A percentile compares a stretch with the other conserved stretches of the same genome.
phyloP scores from a whole-genome alignment of 2,797 vertebrate genomes.

The Enteromius paludinosus region DNA sequence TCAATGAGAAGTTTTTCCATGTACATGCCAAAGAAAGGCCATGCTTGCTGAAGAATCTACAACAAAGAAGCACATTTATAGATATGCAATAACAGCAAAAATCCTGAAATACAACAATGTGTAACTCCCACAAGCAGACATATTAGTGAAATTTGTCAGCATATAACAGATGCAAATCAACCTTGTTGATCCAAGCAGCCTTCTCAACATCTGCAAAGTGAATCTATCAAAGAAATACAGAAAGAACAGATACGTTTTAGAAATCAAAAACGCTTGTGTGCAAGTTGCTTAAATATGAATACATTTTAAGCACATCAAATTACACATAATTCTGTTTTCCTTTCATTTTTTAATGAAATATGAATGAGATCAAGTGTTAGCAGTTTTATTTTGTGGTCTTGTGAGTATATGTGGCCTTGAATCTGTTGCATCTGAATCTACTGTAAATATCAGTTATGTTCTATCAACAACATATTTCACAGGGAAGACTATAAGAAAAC shows the following conservation, averaged over 20 bases:
- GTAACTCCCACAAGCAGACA: background rate
- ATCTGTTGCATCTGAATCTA: background rate
- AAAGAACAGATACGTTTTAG: conserved; percentile 2
- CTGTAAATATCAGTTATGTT: background rate
- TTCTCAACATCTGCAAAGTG: conserved; percentile 91
- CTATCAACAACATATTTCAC: background rate
- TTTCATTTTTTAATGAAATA: background rate
- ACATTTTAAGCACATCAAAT: background rate
- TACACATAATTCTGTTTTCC: background rate
- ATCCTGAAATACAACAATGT: background rate
- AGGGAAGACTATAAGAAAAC: background rate
- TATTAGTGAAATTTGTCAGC: background rate
- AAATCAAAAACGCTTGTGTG: background rate
- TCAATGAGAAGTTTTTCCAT: conserved; percentile 92
- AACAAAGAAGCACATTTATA: conserved; percentile 14
- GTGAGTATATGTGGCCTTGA: background rate
- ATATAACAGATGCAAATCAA: background rate
- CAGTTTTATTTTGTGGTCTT: background rate
- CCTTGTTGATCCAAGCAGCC: conserved; percentile 96
- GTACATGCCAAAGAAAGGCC: conserved; percentile 92
- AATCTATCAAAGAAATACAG: conserved; percentile 77
- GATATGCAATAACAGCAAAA: background rate
- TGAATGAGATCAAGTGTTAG: background rate
- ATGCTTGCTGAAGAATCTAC: conserved; percentile 89
- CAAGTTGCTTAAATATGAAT: background rate